Conservation (phyloP, 1,140 invertebrate genomes). For the Spodoptera litura region DNA sequence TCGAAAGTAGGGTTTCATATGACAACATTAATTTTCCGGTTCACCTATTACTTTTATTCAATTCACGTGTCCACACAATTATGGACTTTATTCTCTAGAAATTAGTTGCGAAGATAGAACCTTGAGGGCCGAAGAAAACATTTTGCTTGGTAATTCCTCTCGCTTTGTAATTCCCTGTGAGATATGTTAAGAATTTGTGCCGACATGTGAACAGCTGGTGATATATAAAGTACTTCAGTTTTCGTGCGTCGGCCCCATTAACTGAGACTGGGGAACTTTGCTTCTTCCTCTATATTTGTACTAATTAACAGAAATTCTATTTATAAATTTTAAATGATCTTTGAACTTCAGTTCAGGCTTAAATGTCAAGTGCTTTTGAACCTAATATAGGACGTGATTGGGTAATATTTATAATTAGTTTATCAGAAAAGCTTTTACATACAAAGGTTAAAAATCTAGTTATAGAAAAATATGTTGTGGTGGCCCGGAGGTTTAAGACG, state of each 20-base stretch:
- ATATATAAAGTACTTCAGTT: constrained; percentile 17
- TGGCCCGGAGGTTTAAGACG: too few species aligned
- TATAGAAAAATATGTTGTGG: too few species aligned
- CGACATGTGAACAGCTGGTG: constrained; percentile 52
- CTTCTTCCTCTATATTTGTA: constrained; percentile 24
- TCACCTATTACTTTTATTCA: constrained; percentile 24
- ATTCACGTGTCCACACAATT: neutral
- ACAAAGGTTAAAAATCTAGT: too few species aligned
- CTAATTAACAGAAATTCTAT: constrained; percentile 46
- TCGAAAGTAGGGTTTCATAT: constrained; percentile 54
- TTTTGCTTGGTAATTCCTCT: constrained; percentile 45
- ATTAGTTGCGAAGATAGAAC: constrained; percentile 5
- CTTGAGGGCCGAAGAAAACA: constrained; percentile 25
- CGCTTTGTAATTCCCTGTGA: constrained; percentile 53
- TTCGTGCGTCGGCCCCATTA: constrained; percentile 44
- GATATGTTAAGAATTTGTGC: constrained; percentile 57
- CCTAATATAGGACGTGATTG: too few species aligned
- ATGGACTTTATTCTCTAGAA: constrained; percentile 1
- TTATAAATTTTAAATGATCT: neutral
- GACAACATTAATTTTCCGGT: constrained; percentile 62
- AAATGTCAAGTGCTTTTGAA: neutral
- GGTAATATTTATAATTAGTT: too few species aligned
- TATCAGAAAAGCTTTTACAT: too few species aligned
- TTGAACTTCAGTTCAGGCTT: neutral
- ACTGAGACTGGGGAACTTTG: constrained; percentile 26